Evolutionary conservation across 2,113 vertebrate species (phyloP), one percentile per base, ranked within the genome.

Genomic region (Bufo bufo): DNA sequence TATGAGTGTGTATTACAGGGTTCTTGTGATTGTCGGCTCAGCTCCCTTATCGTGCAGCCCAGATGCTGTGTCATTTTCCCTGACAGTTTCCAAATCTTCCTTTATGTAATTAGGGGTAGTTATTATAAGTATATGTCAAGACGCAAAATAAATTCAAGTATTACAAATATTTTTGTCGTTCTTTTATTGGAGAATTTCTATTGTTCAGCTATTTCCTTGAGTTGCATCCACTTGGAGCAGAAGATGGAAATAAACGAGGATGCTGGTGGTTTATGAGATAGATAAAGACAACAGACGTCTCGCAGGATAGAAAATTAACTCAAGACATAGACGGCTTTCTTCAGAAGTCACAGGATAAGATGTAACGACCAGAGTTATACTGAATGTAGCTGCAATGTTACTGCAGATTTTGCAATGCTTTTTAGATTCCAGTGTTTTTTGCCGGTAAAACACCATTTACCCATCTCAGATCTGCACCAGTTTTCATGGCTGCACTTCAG

Each of bases 71-170:
- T 85, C 71, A 85, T 45, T 43, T n/a, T 59, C 20, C 19, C 63
- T 83, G 61, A 69, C 81, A 69, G 45, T 23, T 69, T 50, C 47
- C 81, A 13, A 50, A 66, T 65, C 81, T 66, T 49, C 81, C 69
- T 10, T 50, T 66, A 66, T 45, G 80, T 61, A 82, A 65, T 82
- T 65, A 82, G 78, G 20, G 78, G 20, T 17, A 17, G 54, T 59
- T 74, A 74, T 74, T 59, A 80, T 58, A 59, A 80, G 56, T 80
- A 9, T 17, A 17, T 56, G 56, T 80, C 78, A 33, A 11, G 16
- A 6, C 56, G 13, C 23, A 59, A 79, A 80, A 80, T 59, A 80
- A 80, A 59, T 19, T 49, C 17, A 13, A 47, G 47, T 66, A 69
- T 66, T 59, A 61, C 59, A 65, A 47, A 49, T n/a, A 63, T 65